These are phyloP conservation scores for Etheostoma nigrum DNA, from an alignment of 2,797 vertebrate genomes.

Conservation along the genomic window DNA sequence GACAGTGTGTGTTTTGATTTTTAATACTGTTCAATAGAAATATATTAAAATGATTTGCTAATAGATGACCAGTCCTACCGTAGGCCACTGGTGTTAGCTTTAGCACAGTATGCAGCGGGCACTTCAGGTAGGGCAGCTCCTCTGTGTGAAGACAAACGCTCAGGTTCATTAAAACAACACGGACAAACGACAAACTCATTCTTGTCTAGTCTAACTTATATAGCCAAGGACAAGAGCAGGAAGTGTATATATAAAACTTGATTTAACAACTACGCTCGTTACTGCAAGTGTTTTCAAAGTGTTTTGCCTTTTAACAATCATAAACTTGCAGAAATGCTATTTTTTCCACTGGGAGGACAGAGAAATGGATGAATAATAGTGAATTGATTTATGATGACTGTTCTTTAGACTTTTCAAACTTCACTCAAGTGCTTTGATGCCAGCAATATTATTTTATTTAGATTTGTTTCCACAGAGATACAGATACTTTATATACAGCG, in stretches of 20 bases:
- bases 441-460: background rate
- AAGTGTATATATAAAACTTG: background rate
- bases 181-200: background rate
- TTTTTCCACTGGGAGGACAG: no score
- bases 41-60: rapidly evolving
- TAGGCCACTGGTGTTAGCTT: constrained; percentile 98
- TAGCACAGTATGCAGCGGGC: constrained; percentile 94
- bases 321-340: background rate
- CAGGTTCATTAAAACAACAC: background rate
- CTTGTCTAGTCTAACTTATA: background rate
- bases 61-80: constrained; percentile 79
- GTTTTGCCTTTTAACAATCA: background rate
- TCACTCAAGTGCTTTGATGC: background rate
- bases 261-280: background rate
- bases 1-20: background rate
- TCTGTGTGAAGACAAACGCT: constrained; percentile 80
- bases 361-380: no score
- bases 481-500: no score
- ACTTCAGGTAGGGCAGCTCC: constrained; percentile 97
- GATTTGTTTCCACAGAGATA: background rate
- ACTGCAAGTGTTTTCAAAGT: background rate
- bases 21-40: background rate
- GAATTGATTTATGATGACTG: background rate
- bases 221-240: background rate
- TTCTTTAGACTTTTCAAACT: background rate